A percentile compares a stretch with the other conserved stretches of the same genome.
Conservation (phyloP, 2,113 vertebrate species). For the Spermophilus dauricus region DNA sequence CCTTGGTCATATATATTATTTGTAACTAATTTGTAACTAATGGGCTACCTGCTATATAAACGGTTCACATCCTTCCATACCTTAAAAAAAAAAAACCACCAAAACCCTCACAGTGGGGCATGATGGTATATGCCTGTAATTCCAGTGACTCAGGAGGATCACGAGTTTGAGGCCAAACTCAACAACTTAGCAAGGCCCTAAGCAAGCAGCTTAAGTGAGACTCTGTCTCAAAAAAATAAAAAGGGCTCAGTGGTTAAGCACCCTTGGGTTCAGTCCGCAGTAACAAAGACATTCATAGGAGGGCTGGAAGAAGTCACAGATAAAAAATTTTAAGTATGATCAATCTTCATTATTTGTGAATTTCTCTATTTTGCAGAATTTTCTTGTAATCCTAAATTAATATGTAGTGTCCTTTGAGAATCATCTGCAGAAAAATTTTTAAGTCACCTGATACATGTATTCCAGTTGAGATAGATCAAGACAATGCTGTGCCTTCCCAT, state of each 20-base stretch:
- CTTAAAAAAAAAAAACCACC: neutral
- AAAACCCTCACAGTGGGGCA: neutral
- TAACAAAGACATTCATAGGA: neutral
- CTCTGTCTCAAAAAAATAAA: no score
- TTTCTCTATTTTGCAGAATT: neutral
- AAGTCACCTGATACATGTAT: neutral
- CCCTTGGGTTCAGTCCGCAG: no score
- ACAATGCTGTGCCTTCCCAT: neutral
- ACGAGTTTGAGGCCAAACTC: no score
- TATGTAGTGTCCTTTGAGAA: neutral
- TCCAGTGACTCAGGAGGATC: no score
- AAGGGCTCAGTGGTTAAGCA: no score
- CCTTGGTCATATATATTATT: neutral
- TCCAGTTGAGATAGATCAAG: neutral
- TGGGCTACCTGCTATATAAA: neutral
- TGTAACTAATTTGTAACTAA: slow-evolving; percentile 19
- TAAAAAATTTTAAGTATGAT: neutral
- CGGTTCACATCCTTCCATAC: neutral
- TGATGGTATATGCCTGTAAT: no score
- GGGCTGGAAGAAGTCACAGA: neutral
- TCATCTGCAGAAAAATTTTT: neutral
- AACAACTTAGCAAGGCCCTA: neutral
- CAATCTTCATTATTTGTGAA: neutral
- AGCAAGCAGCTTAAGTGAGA: no score
- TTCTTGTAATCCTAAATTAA: neutral